phyloP scores from a whole-genome alignment of 2,888 invertebrate genomes.

The Elmis aenea region DNA sequence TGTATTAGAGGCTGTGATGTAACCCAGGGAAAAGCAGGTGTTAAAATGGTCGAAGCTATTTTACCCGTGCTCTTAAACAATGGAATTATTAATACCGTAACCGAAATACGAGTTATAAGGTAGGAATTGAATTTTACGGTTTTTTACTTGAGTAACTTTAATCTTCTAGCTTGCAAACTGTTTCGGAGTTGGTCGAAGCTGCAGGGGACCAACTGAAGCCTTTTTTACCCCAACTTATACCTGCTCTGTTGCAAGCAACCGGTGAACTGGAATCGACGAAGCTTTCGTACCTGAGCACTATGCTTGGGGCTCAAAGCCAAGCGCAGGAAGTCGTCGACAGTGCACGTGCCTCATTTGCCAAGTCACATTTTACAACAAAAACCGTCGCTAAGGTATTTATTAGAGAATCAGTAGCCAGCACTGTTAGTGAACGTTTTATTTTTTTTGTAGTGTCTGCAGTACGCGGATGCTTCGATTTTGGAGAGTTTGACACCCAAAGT shows the following conservation, averaged over 20 bases:
- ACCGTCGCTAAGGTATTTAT: conserved; percentile 69
- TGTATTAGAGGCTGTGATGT: conserved; percentile 68
- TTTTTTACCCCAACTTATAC: conserved; percentile 74
- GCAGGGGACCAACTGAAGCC: conserved; percentile 76
- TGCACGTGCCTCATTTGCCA: conserved; percentile 73
- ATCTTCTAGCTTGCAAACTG: conserved; percentile 66
- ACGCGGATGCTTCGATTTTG: conserved; percentile 70
- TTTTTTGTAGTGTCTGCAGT: conserved; percentile 56
- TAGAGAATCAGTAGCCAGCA: neutral
- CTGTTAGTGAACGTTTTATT: conserved; percentile 1
- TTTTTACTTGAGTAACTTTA: conserved; percentile 1
- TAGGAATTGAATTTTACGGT: too few relatives aligned
- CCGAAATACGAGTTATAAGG: conserved; percentile 75
- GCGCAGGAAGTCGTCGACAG: conserved; percentile 74
- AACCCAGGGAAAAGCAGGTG: conserved; percentile 66
- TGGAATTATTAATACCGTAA: conserved; percentile 74
- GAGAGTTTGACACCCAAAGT: conserved; percentile 76
- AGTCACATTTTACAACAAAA: conserved; percentile 83
- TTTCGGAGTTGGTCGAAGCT: conserved; percentile 78
- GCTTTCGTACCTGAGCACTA: conserved; percentile 73
- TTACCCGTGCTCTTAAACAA: conserved; percentile 75
- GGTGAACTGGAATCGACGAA: conserved; percentile 80
- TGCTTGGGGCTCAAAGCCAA: conserved; percentile 61
- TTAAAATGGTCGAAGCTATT: conserved; percentile 66
- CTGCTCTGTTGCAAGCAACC: conserved; percentile 79